phyloP scores from a whole-genome alignment of 2,113 vertebrate genomes.

The Chamaea fasciata region DNA sequence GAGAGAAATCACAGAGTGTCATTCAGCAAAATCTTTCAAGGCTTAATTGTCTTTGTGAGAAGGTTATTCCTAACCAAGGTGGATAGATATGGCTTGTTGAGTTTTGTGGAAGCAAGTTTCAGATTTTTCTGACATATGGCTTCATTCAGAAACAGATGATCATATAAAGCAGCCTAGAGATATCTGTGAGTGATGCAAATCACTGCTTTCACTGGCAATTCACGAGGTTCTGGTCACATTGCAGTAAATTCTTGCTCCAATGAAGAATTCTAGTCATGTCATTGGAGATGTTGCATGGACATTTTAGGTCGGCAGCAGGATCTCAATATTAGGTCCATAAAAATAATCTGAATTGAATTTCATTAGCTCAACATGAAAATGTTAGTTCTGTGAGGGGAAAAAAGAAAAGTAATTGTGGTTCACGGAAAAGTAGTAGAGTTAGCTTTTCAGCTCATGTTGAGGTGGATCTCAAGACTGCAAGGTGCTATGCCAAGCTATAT shows the following conservation, averaged over 20 bases:
- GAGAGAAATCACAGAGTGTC: background rate
- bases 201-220: background rate
- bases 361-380: background rate
- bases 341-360: background rate
- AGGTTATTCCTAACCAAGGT: background rate
- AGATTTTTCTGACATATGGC: background rate
- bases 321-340: background rate
- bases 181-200: background rate
- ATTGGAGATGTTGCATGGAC: background rate
- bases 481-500: background rate
- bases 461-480: background rate
- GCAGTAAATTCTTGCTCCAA: background rate
- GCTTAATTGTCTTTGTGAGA: background rate
- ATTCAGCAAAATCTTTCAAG: background rate
- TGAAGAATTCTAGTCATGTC: background rate
- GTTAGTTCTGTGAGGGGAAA: background rate
- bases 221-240: rapidly evolving
- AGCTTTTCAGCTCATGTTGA: background rate
- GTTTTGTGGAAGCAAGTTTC: background rate
- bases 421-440: background rate
- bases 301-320: background rate
- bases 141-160: background rate
- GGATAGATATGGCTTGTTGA: background rate
- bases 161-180: background rate
- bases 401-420: background rate